Base-by-base conservation (phyloP, 2,113 vertebrate genomes). In the Cygnus buccinator region DNA sequence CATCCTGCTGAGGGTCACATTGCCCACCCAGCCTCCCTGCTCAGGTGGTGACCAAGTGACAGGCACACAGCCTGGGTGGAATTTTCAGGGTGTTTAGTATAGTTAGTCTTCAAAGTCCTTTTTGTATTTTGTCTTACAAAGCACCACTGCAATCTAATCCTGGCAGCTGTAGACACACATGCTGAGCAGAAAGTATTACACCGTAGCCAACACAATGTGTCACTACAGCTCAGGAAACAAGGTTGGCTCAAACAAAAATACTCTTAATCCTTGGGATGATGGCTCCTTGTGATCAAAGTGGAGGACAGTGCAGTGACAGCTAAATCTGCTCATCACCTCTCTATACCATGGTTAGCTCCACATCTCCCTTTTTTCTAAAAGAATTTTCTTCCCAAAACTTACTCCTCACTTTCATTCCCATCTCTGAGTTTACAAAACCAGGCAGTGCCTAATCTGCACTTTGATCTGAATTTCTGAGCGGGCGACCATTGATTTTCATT, bases 1-100 rank as follows among this genome's bases (percentile, higher is more conserved):
- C 0, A 0, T 10, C 14, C 8, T 39, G 12, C 0, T 4, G 26
- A 31, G 35, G 16, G 12, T 62, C 17, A 10, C 9, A 11, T 2
- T 39, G 43, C 18, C 39, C 58, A 74, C 19, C 10, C 62, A 83
- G 25, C 14, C 28, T 54, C 35, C 8, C 57, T 76, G 52, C 33
- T 75, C 35, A 29, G 29, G 39, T 0, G 2, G 74, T 29, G 22
- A 52, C 10, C 7, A 13, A 52, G 63, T 9, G 4, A 10, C 43
- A 35, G 31, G 43, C 66, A 59, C 14, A 33, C 22, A 58, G 44
- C 17, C 37, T 16, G 13, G 19, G 28, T 0, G 3, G 44, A n/a
- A 61, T 66, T 66, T 52, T 29, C 17, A 33, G 19, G 15, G 46
- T 58, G 15, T 7, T 72, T 84, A 54, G 50, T 23, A 20, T 37